Conservation (phyloP, 2,113 vertebrate genomes). For the Cryptoleucopteryx plumbea region DNA sequence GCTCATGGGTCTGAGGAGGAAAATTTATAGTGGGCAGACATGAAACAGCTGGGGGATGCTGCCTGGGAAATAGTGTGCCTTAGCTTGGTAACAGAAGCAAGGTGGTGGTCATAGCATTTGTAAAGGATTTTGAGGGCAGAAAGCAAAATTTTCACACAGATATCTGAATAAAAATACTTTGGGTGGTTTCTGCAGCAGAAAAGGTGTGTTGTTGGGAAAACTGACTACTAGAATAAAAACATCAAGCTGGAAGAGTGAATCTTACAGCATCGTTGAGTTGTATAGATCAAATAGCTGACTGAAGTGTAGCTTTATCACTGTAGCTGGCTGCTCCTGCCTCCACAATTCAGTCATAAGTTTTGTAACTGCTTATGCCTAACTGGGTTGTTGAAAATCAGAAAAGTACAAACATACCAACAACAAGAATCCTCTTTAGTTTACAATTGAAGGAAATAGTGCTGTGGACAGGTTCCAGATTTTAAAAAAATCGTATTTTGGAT, state of each 20-base stretch:
- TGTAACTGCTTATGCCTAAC: not conserved
- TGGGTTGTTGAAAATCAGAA: not conserved
- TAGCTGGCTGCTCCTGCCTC: not conserved
- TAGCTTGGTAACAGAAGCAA: not conserved
- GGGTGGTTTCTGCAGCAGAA: not conserved
- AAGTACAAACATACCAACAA: not conserved
- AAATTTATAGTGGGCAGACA: not conserved
- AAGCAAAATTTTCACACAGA: not conserved
- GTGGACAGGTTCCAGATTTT: not conserved
- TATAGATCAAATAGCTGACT: not conserved
- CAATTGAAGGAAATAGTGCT: not conserved
- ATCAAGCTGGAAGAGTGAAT: not conserved
- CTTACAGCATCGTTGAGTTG: not conserved
- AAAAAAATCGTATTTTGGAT: not conserved
- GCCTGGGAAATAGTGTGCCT: not conserved
- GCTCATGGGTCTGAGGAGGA: not conserved
- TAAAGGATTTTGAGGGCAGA: not conserved
- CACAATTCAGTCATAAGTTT: not conserved
- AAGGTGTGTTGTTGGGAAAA: not conserved
- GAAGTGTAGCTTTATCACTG: not conserved
- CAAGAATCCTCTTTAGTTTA: not conserved
- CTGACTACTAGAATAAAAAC: not conserved
- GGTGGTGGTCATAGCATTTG: too few species aligned
- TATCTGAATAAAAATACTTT: not conserved
- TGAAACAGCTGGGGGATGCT: not conserved